phyloP scores from a whole-genome alignment of 1,140 invertebrate genomes.

The Adelges cooleyi region DNA sequence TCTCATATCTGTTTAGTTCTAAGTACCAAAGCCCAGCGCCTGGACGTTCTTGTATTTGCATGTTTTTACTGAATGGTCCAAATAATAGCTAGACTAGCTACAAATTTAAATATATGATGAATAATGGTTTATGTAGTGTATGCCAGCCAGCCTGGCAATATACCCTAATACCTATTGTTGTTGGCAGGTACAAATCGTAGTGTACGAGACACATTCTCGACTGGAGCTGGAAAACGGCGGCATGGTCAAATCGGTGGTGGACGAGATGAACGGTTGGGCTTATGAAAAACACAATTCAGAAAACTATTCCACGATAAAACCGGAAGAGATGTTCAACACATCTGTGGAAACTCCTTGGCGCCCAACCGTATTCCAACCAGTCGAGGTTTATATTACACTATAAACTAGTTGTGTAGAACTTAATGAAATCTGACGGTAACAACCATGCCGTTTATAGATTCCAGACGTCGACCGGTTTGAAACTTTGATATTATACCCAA shows the following conservation, averaged over 20 bases:
- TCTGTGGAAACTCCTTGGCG: slow-evolving; percentile 14
- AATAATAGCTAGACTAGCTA: too few species aligned
- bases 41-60: too few species aligned
- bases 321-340: slow-evolving; percentile 7
- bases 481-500: slow-evolving; percentile 8
- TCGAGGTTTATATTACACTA: not conserved
- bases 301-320: not conserved
- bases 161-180: too few species aligned
- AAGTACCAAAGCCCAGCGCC: too few species aligned
- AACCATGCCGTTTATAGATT: too few species aligned
- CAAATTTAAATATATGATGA: too few species aligned
- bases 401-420: not conserved
- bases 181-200: slow-evolving; percentile 55
- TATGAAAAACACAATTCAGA: slow-evolving; percentile 43
- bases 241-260: slow-evolving; percentile 48
- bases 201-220: slow-evolving; percentile 58
- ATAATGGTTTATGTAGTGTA: too few species aligned
- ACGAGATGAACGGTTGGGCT: slow-evolving; percentile 49
- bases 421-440: too few species aligned
- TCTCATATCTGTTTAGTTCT: too few species aligned
- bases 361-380: not conserved
- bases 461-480: slow-evolving; percentile 15
- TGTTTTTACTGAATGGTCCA: too few species aligned
- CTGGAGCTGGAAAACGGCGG: slow-evolving; percentile 52
- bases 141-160: too few species aligned